Conservation (phyloP, 1,140 invertebrate genomes). For the Calycopis cecrops region DNA sequence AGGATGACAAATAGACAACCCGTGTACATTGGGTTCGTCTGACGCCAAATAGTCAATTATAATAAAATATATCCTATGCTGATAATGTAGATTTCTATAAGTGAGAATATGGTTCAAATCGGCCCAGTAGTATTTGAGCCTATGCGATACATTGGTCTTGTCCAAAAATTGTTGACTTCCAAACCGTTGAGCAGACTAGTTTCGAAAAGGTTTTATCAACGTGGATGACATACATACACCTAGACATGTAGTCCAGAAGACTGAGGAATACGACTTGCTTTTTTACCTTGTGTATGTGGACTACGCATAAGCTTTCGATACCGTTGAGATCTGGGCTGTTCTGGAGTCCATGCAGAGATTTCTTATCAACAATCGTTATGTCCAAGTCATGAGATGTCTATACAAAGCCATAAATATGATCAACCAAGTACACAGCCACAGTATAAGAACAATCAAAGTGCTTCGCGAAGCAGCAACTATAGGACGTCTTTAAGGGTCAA, state of each 20-base stretch:
- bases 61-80: too few species aligned
- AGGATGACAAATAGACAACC: too few species aligned
- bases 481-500: too few species aligned
- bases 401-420: conserved; percentile 9
- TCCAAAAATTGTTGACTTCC: too few species aligned
- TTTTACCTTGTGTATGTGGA: conserved; percentile 1
- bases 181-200: too few species aligned
- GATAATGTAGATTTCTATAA: too few species aligned
- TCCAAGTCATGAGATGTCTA: conserved; percentile 1
- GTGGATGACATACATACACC: not conserved
- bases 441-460: conserved; percentile 3
- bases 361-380: conserved; percentile 10
- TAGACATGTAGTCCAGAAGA: conserved; percentile 3
- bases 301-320: not conserved
- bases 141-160: too few species aligned
- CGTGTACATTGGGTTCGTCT: too few species aligned
- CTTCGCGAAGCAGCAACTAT: conserved; percentile 3
- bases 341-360: conserved; percentile 3
- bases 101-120: too few species aligned
- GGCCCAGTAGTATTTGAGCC: too few species aligned
- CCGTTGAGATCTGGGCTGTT: conserved; percentile 10
- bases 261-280: not conserved
- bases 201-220: too few species aligned
- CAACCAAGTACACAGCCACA: conserved; percentile 9
- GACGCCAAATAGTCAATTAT: too few species aligned